These are phyloP conservation scores for Empidonax traillii DNA, from an alignment of 2,113 vertebrate species.

Conservation along the genomic window DNA sequence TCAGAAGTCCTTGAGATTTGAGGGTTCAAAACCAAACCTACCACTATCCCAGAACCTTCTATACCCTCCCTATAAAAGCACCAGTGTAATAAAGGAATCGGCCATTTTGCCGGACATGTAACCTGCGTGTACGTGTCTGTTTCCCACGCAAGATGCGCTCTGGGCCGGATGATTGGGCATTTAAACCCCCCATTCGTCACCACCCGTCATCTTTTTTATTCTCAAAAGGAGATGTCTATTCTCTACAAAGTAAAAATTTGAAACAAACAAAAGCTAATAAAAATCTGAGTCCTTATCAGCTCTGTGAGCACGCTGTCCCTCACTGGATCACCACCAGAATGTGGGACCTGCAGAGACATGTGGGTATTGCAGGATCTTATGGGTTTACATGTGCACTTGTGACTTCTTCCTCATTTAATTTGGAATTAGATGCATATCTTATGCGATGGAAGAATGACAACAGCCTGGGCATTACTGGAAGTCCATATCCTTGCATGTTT, in stretches of 20 bases:
- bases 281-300: neutral
- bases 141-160: too few species aligned
- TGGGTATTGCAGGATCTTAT: fast-evolving
- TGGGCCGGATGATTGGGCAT: too few species aligned
- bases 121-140: too few species aligned
- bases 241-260: neutral
- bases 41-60: too few species aligned
- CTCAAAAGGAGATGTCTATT: neutral
- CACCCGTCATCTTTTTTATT: neutral
- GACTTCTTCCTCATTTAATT: neutral
- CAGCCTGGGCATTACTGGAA: neutral
- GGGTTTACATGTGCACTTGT: neutral
- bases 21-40: too few species aligned
- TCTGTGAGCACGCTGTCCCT: neutral
- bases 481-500: neutral
- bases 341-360: neutral
- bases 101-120: too few species aligned
- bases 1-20: too few species aligned
- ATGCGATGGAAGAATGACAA: neutral
- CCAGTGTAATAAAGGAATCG: too few species aligned
- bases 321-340: neutral
- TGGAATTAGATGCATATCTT: neutral
- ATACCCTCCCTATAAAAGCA: too few species aligned
- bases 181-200: too few species aligned
- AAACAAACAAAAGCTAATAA: neutral